A percentile compares a stretch with the other conserved stretches of the same genome.
Conservation (phyloP, 2,888 invertebrate species). For the Falcaria lacertinaria region DNA sequence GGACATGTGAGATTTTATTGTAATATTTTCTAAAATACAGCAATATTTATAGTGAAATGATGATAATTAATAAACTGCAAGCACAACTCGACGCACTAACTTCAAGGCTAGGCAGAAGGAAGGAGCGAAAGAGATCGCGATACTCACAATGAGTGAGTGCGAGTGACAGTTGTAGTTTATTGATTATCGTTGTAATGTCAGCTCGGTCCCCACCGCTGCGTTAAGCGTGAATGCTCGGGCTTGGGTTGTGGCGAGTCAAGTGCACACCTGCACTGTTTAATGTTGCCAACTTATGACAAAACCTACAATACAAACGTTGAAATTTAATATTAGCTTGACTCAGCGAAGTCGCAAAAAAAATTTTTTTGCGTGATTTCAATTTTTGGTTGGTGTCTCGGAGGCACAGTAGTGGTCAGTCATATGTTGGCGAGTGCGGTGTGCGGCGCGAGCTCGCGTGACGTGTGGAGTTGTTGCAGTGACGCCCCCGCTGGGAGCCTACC, state of each 20-base stretch:
- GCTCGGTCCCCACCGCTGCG: conserved; percentile 49
- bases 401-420: background rate
- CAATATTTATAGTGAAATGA: conserved; percentile 6
- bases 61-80: background rate
- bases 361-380: too few species aligned
- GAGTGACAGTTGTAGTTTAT: conserved; percentile 21
- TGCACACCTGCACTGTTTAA: conserved; percentile 13
- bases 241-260: conserved; percentile 64
- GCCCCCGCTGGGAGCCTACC: conserved; percentile 78
- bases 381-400: too few species aligned
- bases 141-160: conserved; percentile 21
- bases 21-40: background rate
- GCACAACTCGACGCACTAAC: background rate
- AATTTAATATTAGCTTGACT: too few species aligned
- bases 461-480: conserved; percentile 70
- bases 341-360: too few species aligned
- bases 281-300: too few species aligned
- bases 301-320: too few species aligned
- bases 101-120: too few species aligned
- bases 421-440: background rate
- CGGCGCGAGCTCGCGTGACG: background rate
- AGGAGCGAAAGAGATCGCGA: too few species aligned
- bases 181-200: conserved; percentile 1
- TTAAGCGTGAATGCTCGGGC: conserved; percentile 79
- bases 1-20: too few species aligned